A percentile compares a stretch with the other conserved stretches of the same genome.
Conservation (phyloP, 2,888 invertebrate genomes). For the Eupithecia dodoneata region DNA sequence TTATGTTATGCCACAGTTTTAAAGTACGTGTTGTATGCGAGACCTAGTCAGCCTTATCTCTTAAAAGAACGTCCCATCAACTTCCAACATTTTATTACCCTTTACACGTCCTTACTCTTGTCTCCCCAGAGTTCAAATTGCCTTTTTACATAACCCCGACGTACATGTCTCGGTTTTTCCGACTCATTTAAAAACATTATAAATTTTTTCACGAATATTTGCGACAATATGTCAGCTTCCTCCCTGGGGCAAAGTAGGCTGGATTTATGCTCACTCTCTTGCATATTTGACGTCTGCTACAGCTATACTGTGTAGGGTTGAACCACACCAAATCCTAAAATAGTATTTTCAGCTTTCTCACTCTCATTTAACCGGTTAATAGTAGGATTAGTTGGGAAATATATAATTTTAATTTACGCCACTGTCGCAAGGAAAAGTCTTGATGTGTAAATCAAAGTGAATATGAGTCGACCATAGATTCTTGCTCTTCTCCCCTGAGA, state of each 20-base stretch:
- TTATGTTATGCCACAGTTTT: background rate
- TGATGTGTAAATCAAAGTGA: background rate
- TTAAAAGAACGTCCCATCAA: background rate
- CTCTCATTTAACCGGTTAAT: background rate
- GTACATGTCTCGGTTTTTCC: conserved; percentile 7
- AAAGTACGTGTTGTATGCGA: background rate
- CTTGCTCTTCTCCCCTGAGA: background rate
- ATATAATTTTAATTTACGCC: background rate
- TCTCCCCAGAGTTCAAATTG: conserved; percentile 7
- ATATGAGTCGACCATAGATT: background rate
- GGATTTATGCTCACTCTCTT: conserved; percentile 44
- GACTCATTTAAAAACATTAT: conserved; percentile 31
- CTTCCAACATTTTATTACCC: conserved; percentile 4
- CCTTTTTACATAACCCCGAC: conserved; percentile 13
- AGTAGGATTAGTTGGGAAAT: background rate
- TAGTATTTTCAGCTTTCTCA: background rate
- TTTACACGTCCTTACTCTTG: conserved; percentile 7
- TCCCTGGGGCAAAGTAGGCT: conserved; percentile 32
- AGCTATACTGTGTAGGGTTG: conserved; percentile 22
- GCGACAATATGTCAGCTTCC: conserved; percentile 33
- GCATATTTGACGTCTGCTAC: conserved; percentile 40
- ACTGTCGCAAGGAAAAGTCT: background rate
- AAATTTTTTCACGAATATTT: conserved; percentile 34
- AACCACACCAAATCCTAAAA: background rate
- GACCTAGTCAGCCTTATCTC: background rate